Base-by-base conservation (phyloP, 2,888 invertebrate species). In the Pelosia muscerda region DNA sequence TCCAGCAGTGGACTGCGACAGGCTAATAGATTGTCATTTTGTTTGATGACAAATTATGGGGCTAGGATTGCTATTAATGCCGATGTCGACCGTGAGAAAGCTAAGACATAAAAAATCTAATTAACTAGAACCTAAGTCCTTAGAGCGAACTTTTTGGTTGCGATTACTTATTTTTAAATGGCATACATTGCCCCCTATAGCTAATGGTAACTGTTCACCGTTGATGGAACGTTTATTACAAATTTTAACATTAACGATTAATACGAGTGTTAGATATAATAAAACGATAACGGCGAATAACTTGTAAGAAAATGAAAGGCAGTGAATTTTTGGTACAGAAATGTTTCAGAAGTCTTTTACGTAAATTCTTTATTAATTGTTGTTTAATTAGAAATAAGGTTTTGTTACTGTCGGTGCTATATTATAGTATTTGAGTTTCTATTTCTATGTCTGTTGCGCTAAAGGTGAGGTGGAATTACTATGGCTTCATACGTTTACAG, bases 131-230 rank as follows among this genome's bases (percentile, higher is more conserved):
- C 93, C 91, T 94, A 92, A 94, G 94, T 94, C 93, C 94, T 88
- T 94, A 94, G 87, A 94, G 92, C 92, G 94, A 95, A 94, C 94
- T 94, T 94, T 95, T 94, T 95, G 94, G 94, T 94, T 93, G 91
- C 90, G 90, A 90, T 92, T 91, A 91, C 94, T 93, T 93, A 94
- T 86, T 87, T 89, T 88, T 87, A 90, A 86, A 78, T 84, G 90
- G 91, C 92, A 82, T 86, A 87, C 81, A 75, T 85, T 83, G 91
- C 91, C 91, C 81, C 86, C 88, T 92, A 92, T 74, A 81, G 68
- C 92, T 94, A 94, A 76, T 94, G 94, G 94, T 95, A 95, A 95
- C 95, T 90, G 91, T 93, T 94, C 94, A 95, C 95, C 95, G 95
- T 94, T 94, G 95, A 83, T 92, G 92, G 91, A 93, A 94, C 94